A percentile compares a stretch with the other conserved stretches of the same genome.
Evolutionary conservation across 2,888 invertebrate species (phyloP).

Genomic region (Clitarchus hookeri): DNA sequence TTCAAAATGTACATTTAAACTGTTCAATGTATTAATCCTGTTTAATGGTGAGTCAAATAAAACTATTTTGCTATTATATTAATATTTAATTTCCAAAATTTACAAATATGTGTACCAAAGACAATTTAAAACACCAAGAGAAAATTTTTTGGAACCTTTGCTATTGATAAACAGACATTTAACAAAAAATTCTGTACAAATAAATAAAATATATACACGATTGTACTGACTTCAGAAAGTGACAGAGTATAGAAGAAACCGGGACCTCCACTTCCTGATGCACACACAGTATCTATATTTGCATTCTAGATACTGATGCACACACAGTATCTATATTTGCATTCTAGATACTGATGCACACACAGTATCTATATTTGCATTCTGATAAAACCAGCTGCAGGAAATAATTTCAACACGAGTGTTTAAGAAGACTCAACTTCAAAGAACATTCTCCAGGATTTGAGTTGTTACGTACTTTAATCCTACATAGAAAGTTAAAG

Average conservation of each 20-base stretch:
- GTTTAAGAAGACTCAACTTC: no score
- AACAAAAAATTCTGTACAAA: not conserved
- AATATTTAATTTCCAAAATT: slow-evolving; percentile 8
- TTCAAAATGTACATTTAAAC: no score
- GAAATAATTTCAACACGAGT: no score
- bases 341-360: not conserved
- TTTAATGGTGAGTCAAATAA: not conserved
- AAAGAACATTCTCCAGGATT: no score
- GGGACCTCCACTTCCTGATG: not conserved
- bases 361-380: not conserved
- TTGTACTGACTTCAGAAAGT: not conserved
- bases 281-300: not conserved
- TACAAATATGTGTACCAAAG: slow-evolving; percentile 5
- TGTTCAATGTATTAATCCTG: no score
- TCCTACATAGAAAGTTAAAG: no score
- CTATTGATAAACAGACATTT: not conserved
- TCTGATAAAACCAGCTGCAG: not conserved
- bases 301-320: not conserved
- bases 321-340: not conserved
- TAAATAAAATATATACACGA: slow-evolving; percentile 1
- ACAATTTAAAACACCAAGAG: slow-evolving; percentile 14
- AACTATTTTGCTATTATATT: not conserved
- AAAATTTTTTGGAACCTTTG: not conserved
- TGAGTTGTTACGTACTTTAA: no score
- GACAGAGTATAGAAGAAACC: not conserved